phyloP scores from a whole-genome alignment of 2,797 vertebrate species.

The Rhodeus uyekii region DNA sequence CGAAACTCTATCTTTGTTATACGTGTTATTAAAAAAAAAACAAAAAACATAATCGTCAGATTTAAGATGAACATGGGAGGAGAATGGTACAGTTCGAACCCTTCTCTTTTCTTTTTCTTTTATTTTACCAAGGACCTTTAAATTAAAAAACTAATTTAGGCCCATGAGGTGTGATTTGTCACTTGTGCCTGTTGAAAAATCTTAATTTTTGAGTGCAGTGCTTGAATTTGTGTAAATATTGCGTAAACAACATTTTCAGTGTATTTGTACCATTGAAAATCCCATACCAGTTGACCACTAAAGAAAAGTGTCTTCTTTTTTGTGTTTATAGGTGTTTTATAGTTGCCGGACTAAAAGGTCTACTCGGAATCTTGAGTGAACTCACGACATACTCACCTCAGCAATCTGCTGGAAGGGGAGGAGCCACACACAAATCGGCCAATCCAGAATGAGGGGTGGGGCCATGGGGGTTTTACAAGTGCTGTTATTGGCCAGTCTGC shows the following conservation, averaged over 20 bases:
- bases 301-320: neutral
- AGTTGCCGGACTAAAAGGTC: neutral
- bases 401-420: neutral
- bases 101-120: no score
- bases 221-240: neutral
- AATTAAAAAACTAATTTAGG: no score
- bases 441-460: constrained; percentile 61
- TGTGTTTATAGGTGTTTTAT: neutral
- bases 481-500: constrained; percentile 86
- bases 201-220: neutral
- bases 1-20: no score
- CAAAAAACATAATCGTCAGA: no score
- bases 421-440: neutral
- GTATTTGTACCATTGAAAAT: neutral
- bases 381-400: neutral
- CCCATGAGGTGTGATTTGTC: neutral
- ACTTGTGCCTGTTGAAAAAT: neutral
- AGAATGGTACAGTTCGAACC: no score
- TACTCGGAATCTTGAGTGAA: neutral
- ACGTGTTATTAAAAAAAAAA: no score
- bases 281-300: no score
- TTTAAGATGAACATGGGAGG: no score
- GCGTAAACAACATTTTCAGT: neutral
- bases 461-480: constrained; percentile 94
- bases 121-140: no score